Base-by-base conservation (phyloP, 2,797 vertebrate species). In the Notoglanidium macrostoma region DNA sequence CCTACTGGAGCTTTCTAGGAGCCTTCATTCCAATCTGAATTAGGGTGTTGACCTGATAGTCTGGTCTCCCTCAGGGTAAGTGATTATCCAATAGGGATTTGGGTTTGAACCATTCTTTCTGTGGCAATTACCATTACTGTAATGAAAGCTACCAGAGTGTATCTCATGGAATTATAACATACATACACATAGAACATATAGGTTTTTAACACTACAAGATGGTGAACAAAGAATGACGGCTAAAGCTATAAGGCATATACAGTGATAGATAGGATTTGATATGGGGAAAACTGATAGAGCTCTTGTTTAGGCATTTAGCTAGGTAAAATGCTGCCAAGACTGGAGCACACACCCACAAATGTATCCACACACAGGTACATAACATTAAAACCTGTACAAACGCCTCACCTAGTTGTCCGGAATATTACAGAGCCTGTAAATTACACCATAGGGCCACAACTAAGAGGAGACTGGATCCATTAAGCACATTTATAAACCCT, bases 291-390 rank as follows among this genome's bases (percentile, higher is more conserved):
- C 35, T n/a, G 14, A 61, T 61, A 79, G 54, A 81, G 55, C 78
- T 44, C 35, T 29, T 29, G 26, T 76, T 8, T 51, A 76, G 26
- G 46, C 26, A n/a, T n/a, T 26, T 73, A 73, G 70, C 44, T 73
- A 44, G 40, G 19, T 44, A 44, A 44, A 23, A 23, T 73, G 72
- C 21, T 26, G 40, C 9, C 46, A 1, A 14, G 19, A 32, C 80
- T 57, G 89, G 80, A 86, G 40, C 77, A n/a, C 49, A 83, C 59
- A 76, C 86, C 35, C 26, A 61, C 72, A 44, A 49, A 46, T 32
- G 19, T 63, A 63, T 72, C 10, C 29, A 61, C 10, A 76, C 73
- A 32, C 44, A 67, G 6, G 5, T 35, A 21, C 4, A n/a, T 49
- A 67, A 77, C 12, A 54, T 77, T 55, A 32, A 79, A 40, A 54